Evolutionary conservation across 64 coral and sea anemone genomes (phyloP).

Genomic region (Stichodactyla mertensii): DNA sequence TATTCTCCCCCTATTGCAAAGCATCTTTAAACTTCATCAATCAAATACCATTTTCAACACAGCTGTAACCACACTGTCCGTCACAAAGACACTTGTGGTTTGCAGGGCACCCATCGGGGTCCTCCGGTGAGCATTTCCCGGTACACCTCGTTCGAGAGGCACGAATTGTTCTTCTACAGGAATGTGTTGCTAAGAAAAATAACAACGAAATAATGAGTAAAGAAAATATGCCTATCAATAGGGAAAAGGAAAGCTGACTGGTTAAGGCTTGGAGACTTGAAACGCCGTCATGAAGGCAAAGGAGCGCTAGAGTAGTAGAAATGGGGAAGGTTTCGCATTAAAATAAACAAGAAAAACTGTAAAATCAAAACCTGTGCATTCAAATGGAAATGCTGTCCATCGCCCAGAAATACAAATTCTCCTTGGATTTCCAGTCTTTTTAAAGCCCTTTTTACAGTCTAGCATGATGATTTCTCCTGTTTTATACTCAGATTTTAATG

Average conservation of each 20-base stretch:
- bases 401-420: conserved; percentile 21
- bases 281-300: too few relatives aligned
- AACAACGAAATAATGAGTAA: too few relatives aligned
- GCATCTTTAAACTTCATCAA: too few relatives aligned
- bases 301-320: too few relatives aligned
- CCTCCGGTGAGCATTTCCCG: conserved; percentile 27
- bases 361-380: conserved; percentile 6
- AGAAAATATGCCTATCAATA: too few relatives aligned
- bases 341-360: not conserved
- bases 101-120: conserved; percentile 2
- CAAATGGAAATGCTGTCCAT: conserved; percentile 23
- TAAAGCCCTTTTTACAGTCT: conserved; percentile 24
- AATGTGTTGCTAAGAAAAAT: conserved; percentile 28
- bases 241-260: too few relatives aligned
- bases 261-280: too few relatives aligned
- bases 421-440: not conserved
- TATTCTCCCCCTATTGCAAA: too few relatives aligned
- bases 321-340: too few relatives aligned
- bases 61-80: conserved; percentile 54
- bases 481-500: not conserved
- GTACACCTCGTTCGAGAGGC: conserved; percentile 46
- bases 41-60: conserved; percentile 41
- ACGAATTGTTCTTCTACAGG: conserved; percentile 44
- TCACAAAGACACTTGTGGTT: conserved; percentile 39
- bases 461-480: conserved; percentile 9